Base-by-base conservation (phyloP, 2,113 vertebrate genomes). In the Panthera tigris region DNA sequence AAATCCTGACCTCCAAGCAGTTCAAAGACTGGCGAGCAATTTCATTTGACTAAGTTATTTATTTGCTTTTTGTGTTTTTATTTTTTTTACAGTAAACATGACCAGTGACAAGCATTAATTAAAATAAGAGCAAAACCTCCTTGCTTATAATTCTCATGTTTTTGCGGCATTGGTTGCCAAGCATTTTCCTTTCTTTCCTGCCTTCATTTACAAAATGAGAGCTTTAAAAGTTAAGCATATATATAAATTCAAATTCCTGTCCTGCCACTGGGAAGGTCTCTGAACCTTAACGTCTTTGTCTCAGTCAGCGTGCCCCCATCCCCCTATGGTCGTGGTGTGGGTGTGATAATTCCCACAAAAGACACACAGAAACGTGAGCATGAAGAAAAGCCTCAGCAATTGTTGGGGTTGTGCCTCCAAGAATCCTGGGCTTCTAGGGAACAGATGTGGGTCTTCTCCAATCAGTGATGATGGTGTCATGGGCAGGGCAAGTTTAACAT, bases 241-340 rank as follows among this genome's bases (percentile, higher is more conserved):
- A 66, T 88, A 36, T 74, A 33, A 96, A 55, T 57, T n/a, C 45
- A 57, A 89, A 89, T 68, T 57, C 48, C 33, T 89, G 10, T 66
- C n/a, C 52, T 74, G 33, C 12, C 4, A 69, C 66, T 41, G 27
- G 81, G n/a, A 5, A 55, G 15, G 19, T 39, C 52, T 50, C 33
- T 84, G n/a, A 94, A 33, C 7, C 6, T 33, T 12, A 4, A 13
- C 23, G 10, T 12, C 19, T 13, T 94, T 29, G 12, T 61, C 16
- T 61, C 27, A 14, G n/a, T 45, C 8, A 33, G 36, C 16, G 29
- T 69, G 4, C 57, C 31, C 31, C 9, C 31, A 4, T n/a, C 3
- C 13, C 7, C 4, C 4, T 12, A 2, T 7, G 1, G 14, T 57
- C 73, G 16, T 63, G 36, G 9, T 4, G 7, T n/a, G 25, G 7